phyloP scores from a whole-genome alignment of 1,140 invertebrate genomes.

The Ostrea edulis region DNA sequence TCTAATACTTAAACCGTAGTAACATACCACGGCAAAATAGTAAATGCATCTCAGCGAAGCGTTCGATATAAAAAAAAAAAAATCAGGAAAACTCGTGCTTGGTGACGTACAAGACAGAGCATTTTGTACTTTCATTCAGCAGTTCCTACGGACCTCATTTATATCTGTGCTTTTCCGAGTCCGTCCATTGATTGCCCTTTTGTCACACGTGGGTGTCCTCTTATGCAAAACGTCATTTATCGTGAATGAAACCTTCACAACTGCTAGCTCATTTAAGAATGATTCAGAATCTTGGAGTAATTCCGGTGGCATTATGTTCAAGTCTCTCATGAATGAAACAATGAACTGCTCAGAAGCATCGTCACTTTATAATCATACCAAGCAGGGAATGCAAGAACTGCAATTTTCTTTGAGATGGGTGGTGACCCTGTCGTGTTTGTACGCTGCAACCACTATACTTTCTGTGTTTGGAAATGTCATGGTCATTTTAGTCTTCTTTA shows the following conservation, averaged over 20 bases:
- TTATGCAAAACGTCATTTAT: constrained; percentile 30
- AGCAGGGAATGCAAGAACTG: constrained; percentile 12
- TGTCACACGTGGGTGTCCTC: constrained; percentile 17
- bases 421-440: constrained; percentile 63
- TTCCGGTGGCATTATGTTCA: constrained; percentile 10
- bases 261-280: constrained; percentile 14
- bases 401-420: constrained; percentile 42
- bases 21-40: background rate
- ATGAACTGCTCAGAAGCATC: background rate
- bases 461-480: constrained; percentile 73
- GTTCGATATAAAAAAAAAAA: background rate
- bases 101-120: background rate
- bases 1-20: background rate
- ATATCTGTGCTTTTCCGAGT: background rate
- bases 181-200: constrained; percentile 4
- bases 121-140: background rate
- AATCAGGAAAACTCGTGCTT: background rate
- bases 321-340: constrained; percentile 24
- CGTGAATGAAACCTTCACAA: constrained; percentile 28
- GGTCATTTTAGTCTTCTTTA: constrained; percentile 73
- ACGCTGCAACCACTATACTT: constrained; percentile 71
- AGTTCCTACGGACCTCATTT: background rate
- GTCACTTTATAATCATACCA: background rate
- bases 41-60: background rate
- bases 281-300: constrained; percentile 18